Evolutionary conservation across 1,140 invertebrate species (phyloP).

Genomic region (Rhysida immarginata): DNA sequence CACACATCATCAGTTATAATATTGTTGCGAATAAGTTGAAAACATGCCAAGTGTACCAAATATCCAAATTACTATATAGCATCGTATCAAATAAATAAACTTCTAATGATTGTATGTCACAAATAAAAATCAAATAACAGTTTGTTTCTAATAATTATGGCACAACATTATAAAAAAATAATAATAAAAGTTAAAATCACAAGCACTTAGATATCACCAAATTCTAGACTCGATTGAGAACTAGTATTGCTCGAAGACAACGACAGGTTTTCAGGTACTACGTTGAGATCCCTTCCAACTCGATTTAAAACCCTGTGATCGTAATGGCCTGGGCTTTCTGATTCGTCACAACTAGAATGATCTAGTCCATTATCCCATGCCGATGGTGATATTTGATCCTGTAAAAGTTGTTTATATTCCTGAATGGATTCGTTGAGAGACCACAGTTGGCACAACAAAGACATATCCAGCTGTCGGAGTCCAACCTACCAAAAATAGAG

Average conservation of each 20-base stretch:
- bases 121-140: too few species aligned
- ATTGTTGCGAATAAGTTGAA: too few species aligned
- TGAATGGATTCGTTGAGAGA: constrained; percentile 74
- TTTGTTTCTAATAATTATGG: too few species aligned
- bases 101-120: too few species aligned
- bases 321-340: constrained; percentile 2
- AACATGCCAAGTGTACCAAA: too few species aligned
- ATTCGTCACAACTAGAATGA: constrained; percentile 16
- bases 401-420: constrained; percentile 45
- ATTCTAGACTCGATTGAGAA: constrained; percentile 19
- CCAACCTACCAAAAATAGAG: constrained; percentile 47
- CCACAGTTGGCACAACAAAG: constrained; percentile 70
- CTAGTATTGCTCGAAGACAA: constrained; percentile 12
- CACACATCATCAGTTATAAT: too few species aligned
- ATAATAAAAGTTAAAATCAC: too few species aligned
- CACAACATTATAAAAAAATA: too few species aligned
- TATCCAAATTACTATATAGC: too few species aligned
- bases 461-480: constrained; percentile 64
- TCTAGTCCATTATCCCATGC: constrained; percentile 17
- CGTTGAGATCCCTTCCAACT: background rate
- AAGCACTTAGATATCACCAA: constrained; percentile 18
- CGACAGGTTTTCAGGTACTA: constrained; percentile 10
- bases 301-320: background rate
- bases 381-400: background rate
- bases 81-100: too few species aligned